Evolutionary conservation across 2,113 vertebrate genomes (phyloP), one percentile per base, ranked within the genome.

Genomic region (Coptodon bakossiorum): DNA sequence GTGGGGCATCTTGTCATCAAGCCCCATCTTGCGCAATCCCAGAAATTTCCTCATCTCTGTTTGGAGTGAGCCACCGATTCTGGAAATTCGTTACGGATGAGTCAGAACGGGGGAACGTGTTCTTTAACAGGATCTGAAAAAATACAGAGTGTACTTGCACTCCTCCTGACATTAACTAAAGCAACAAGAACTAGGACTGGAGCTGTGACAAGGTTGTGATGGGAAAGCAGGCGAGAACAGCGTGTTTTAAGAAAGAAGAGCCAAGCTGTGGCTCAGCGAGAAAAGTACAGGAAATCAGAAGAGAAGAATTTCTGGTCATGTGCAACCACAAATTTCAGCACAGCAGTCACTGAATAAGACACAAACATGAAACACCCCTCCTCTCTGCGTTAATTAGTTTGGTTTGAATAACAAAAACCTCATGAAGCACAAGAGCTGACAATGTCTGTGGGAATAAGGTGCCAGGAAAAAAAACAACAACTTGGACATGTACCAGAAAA

Each of bases 371-470:
- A 88, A 24, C 48, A 54, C 16, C 11, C 80, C 61, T 57, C 9
- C 57, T 63, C 9, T 88, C 79, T 73, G 80, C 45, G 87, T 90
- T 91, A 91, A 91, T 92, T 90, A 88, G 48, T 83, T 83, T 89
- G 73, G 81, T 86, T 81, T 86, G 85, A 91, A 90, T 36, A 88
- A 66, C 29, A 82, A 53, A 48, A 86, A 59, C 34, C 57, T 59
- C 31, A 5, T 76, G 81, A 84, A 85, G 68, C 17, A 78, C 53
- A 61, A 16, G 53, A 78, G 86, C 54, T 73, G 89, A 89, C 88
- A 91, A 71, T 56, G 66, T 81, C 78, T 87, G 73, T 24, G 38
- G 80, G 85, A 92, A 88, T 73, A 86, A 87, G 43, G 29, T 86
- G 87, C 81, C 90, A 90, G 83, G 27, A 84, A 86, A 83, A 85